Conservation (phyloP, 2,888 invertebrate genomes). For the Pollenia labialis region DNA sequence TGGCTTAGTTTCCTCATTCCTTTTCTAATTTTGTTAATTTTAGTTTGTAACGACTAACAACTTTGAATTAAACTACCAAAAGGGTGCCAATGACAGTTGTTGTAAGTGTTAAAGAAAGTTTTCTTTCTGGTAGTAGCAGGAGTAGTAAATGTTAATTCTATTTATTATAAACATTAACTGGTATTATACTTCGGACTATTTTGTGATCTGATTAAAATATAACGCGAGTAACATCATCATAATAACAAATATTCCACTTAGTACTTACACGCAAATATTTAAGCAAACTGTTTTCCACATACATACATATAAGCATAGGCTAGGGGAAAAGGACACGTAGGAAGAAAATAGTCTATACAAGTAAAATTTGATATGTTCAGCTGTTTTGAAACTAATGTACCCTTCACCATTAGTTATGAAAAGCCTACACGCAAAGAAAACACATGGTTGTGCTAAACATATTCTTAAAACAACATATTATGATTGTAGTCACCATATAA, state of each 20-base stretch:
- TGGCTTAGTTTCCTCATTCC: not conserved
- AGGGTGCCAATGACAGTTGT: not conserved
- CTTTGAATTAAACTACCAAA: slow-evolving; percentile 9
- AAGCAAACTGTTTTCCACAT: not conserved
- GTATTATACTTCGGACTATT: slow-evolving; percentile 41
- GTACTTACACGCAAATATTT: slow-evolving; percentile 24
- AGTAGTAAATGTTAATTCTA: slow-evolving; percentile 32
- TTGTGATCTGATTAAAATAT: slow-evolving; percentile 62
- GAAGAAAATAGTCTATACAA: not conserved
- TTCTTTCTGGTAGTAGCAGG: not conserved
- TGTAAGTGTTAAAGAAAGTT: slow-evolving; percentile 2
- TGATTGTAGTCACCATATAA: no score
- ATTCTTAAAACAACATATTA: no score
- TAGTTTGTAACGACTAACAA: not conserved
- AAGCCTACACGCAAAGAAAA: no score
- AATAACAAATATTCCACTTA: slow-evolving; percentile 66
- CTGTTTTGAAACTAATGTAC: no score
- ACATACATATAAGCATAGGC: not conserved
- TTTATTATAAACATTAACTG: slow-evolving; percentile 52
- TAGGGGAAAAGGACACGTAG: no score
- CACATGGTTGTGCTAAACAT: no score
- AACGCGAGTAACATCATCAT: slow-evolving; percentile 63
- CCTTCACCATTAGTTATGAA: no score
- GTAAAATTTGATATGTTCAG: not conserved
- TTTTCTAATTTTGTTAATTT: slow-evolving; percentile 8